Percentiles rank a stretch among this genome's conserved stretches.
These are phyloP conservation scores for Anthoscopus minutus DNA, from an alignment of 2,113 vertebrate genomes.

Conservation along the genomic window DNA sequence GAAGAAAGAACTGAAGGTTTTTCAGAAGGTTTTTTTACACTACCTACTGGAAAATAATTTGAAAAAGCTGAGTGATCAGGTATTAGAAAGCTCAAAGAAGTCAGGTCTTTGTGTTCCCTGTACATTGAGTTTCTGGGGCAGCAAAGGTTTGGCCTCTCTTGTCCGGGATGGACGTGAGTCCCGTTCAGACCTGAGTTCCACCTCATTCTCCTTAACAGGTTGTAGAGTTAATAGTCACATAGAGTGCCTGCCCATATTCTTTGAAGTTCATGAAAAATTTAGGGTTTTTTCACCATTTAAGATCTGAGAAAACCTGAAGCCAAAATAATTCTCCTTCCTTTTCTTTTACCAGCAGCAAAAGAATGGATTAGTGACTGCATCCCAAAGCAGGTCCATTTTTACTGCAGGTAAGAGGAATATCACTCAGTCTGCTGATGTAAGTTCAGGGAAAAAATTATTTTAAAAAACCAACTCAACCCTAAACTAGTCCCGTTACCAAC, in stretches of 20 bases:
- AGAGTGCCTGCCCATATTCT: neutral
- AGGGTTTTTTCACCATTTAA: rapidly evolving
- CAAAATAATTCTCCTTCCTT: neutral
- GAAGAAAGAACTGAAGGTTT: neutral
- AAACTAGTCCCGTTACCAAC: neutral
- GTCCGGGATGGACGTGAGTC: neutral
- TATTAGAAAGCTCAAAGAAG: neutral
- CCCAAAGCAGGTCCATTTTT: neutral
- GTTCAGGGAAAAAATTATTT: rapidly evolving
- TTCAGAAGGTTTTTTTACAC: neutral
- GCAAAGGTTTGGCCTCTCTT: neutral
- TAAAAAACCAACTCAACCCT: neutral
- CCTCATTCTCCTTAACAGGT: neutral
- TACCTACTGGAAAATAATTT: neutral
- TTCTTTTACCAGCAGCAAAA: neutral
- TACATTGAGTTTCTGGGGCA: neutral
- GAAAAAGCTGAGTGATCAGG: neutral
- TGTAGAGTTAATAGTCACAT: neutral
- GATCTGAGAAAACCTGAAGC: neutral
- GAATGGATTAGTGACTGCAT: neutral
- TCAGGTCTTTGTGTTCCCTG: rapidly evolving
- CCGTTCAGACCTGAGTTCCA: neutral
- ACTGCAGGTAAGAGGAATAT: neutral
- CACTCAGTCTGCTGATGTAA: neutral
- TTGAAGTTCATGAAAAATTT: neutral